A percentile compares a stretch with the other conserved stretches of the same genome.
These are phyloP conservation scores for Himalopsyche japonica DNA, from an alignment of 2,888 invertebrate species.

Conservation along the genomic window DNA sequence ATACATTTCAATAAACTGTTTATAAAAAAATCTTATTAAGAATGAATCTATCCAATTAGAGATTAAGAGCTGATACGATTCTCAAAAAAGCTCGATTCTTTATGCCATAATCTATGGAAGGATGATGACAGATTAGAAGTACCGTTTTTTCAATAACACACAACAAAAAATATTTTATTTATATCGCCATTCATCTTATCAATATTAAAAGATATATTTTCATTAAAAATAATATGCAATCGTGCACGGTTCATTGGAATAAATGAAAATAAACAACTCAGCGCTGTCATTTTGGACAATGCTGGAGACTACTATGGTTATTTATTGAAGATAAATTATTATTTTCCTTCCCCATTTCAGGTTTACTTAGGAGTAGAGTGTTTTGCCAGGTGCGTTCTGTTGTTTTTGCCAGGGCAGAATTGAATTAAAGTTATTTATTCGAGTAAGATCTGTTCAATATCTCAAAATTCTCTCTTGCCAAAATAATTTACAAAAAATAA, in stretches of 20 bases:
- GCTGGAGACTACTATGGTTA: neutral
- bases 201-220: neutral
- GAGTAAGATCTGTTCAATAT: no score
- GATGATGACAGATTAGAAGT: no score
- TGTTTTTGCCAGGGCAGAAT: neutral
- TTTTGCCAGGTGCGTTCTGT: neutral
- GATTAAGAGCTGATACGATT: no score
- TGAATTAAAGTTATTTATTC: no score
- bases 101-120: no score
- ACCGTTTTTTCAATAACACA: no score
- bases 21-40: no score
- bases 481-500: no score
- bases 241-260: neutral
- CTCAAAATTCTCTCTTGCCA: no score
- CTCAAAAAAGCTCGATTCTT: no score
- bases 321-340: neutral
- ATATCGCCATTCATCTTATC: neutral
- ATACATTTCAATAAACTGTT: no score
- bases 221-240: neutral
- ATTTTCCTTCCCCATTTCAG: neutral
- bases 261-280: neutral
- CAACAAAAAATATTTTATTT: neutral
- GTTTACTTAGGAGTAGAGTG: neutral
- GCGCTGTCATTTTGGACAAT: neutral
- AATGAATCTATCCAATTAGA: no score